Conservation (phyloP, 2,797 vertebrate genomes). For the Fistularia commersonii region DNA sequence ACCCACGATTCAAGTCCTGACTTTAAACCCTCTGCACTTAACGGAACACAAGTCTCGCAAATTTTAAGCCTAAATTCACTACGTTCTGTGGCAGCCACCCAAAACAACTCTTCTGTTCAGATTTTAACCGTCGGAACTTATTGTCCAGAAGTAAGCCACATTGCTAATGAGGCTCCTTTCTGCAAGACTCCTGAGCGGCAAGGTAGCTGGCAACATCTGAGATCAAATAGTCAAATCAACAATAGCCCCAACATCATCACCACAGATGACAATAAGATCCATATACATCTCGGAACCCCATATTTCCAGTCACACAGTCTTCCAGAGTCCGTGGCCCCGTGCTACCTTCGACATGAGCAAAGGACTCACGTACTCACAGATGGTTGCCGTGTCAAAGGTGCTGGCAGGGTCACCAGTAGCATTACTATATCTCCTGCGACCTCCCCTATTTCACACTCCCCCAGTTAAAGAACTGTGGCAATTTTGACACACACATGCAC, state of each 20-base stretch:
- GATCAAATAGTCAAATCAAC: constrained; percentile 79
- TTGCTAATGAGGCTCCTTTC: constrained; percentile 75
- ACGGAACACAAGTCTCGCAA: constrained; percentile 76
- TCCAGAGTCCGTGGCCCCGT: constrained; percentile 76
- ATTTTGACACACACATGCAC: not conserved
- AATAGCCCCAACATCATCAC: constrained; percentile 86
- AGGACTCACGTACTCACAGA: constrained; percentile 85
- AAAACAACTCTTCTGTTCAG: constrained; percentile 84
- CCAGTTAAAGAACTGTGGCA: constrained; percentile 27
- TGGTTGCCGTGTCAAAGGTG: constrained; percentile 81
- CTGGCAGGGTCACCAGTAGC: constrained; percentile 95
- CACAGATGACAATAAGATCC: constrained; percentile 98
- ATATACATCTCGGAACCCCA: constrained; percentile 92
- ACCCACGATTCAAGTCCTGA: constrained; percentile 73
- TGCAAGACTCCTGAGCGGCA: constrained; percentile 85
- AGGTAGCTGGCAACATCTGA: constrained; percentile 86
- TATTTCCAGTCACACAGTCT: constrained; percentile 78
- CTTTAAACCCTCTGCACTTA: constrained; percentile 77
- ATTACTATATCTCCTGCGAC: constrained; percentile 85
- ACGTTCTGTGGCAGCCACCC: constrained; percentile 83
- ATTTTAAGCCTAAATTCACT: constrained; percentile 82
- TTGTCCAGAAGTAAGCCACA: constrained; percentile 82
- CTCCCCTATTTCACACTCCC: constrained; percentile 53
- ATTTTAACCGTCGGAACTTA: constrained; percentile 83
- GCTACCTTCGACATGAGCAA: constrained; percentile 82